Evolutionary conservation across 2,113 vertebrate genomes (phyloP), one percentile per base, ranked within the genome.

Genomic region (Bos javanicus): DNA sequence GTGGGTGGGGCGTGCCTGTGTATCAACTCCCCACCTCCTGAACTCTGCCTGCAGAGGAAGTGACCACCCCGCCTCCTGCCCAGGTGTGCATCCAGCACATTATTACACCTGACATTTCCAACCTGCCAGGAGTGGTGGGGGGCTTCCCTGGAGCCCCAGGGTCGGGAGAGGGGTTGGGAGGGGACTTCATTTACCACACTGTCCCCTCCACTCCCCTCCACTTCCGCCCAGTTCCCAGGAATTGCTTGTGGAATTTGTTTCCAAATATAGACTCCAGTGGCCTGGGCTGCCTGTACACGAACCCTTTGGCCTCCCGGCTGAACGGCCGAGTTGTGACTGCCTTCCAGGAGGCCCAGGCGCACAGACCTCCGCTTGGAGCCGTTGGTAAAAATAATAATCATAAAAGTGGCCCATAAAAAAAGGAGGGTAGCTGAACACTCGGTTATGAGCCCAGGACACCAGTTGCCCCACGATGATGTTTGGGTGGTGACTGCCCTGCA

Each of bases 201-300:
- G 5, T 14, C 80, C 39, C 60, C 83, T 67, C 89, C 2, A 14
- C 48, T n/a, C 95, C 11, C 85, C 28, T 39, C 94, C 96, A 96
- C 98, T 98, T 98, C 90, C 2, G 64, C 98, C 92, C 94, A 93
- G 97, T 98, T 98, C 96, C 97, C 95, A 94, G 98, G 98, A 97
- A 98, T 97, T 71, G 12, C 48, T 90, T 98, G 97, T 97, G 85
- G 98, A 98, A 98, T 99, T 96, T 97, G 98, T 98, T 98, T 99
- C 98, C 98, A 98, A 98, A 99, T 98, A 99, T 98, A 99, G 98
- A 87, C 50, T 30, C 85, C 12, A 39, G 95, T 59, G 92, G 94
- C 78, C 90, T 48, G 0, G 59, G 91, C 84, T 33, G 78, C 96
- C 91, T 36, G 6, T 1, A 30, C 81, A n/a, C 16, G 19, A 76